phyloP scores from a whole-genome alignment of 2,888 invertebrate genomes.

The Tiliacea citrago region DNA sequence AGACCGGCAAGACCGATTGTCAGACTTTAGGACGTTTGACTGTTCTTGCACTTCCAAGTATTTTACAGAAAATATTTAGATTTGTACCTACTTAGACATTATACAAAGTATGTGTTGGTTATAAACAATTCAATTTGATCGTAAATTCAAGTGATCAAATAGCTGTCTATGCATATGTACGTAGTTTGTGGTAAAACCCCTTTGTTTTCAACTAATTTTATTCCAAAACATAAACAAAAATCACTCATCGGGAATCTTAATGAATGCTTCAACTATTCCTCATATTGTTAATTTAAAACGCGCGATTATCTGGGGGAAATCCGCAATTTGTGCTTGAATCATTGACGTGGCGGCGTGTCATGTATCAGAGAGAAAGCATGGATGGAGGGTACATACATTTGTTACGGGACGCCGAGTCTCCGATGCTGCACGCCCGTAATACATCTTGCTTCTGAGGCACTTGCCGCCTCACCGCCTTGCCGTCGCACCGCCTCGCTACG shows the following conservation, averaged over 20 bases:
- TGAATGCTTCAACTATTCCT: conserved; percentile 57
- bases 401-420: conserved; percentile 59
- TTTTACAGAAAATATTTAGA: neutral
- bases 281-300: conserved; percentile 57
- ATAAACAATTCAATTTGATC: neutral
- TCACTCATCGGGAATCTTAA: conserved; percentile 54
- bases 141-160: conserved; percentile 1
- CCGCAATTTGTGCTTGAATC: conserved; percentile 59
- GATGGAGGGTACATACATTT: conserved; percentile 58
- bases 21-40: neutral
- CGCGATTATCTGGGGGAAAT: conserved; percentile 49
- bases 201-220: conserved; percentile 21
- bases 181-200: conserved; percentile 12
- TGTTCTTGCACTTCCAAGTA: neutral
- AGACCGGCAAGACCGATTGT: neutral
- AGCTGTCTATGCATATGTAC: neutral
- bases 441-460: conserved; percentile 68
- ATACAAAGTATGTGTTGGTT: neutral
- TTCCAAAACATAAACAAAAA: conserved; percentile 55
- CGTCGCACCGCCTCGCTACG: conserved; percentile 38
- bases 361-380: conserved; percentile 52
- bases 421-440: conserved; percentile 65
- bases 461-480: conserved; percentile 48
- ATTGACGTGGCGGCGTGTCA: conserved; percentile 56
- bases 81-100: neutral